These are phyloP conservation scores for Aphidius ervi DNA, from an alignment of 1,140 invertebrate genomes.

Conservation along the genomic window DNA sequence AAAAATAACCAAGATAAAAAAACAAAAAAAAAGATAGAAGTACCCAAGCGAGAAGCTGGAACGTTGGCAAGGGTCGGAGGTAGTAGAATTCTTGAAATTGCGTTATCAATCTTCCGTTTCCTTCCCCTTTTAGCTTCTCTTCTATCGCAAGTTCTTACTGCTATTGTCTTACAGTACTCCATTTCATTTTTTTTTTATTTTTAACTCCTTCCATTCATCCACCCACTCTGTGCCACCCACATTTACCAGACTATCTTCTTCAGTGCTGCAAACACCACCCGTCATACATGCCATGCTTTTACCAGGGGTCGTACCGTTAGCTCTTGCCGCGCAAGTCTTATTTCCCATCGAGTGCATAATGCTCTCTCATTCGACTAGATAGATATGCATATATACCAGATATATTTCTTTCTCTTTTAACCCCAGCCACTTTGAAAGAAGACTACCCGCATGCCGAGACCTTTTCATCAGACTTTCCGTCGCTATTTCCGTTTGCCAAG, in stretches of 20 bases:
- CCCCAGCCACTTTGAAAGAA: constrained; percentile 3
- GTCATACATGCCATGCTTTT: constrained; percentile 44
- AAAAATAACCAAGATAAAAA: constrained; percentile 24
- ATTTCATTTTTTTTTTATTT: constrained; percentile 45
- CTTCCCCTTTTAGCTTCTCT: constrained; percentile 30
- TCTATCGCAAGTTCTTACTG: constrained; percentile 17
- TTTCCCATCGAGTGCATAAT: constrained; percentile 19
- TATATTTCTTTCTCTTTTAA: constrained; percentile 2
- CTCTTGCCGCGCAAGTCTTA: constrained; percentile 37
- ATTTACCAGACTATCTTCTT: no score
- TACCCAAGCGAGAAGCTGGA: constrained; percentile 38
- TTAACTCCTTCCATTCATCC: constrained; percentile 22
- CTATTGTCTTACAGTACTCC: constrained; percentile 41
- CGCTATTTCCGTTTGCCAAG: constrained; percentile 27
- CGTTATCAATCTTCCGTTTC: constrained; percentile 54
- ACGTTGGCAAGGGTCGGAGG: constrained; percentile 35
- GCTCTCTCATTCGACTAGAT: no score
- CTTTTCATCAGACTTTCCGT: constrained; percentile 24
- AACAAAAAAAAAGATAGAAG: constrained; percentile 48
- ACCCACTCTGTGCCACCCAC: constrained; percentile 17
- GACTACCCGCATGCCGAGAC: constrained; percentile 20
- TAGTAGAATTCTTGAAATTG: constrained; percentile 56
- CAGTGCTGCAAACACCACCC: constrained; percentile 27
- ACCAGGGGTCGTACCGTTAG: constrained; percentile 25
- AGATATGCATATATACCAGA: background rate